Evolutionary conservation across 92 coral and sea anemone species (phyloP).

Genomic region (Porites rus): DNA sequence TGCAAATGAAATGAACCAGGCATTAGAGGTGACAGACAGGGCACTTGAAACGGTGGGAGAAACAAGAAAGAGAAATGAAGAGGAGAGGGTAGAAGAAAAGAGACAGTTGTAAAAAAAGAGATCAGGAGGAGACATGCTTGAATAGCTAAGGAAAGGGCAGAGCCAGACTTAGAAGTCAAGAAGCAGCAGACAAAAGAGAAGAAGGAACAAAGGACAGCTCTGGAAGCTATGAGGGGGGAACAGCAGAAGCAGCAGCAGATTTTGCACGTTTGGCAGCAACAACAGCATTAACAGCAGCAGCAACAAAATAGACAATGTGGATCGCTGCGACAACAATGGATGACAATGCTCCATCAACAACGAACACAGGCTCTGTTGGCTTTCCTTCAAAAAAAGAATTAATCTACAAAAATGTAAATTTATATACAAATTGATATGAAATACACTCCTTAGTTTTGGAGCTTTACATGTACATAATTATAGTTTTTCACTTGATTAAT

Average conservation of each 20-base stretch:
- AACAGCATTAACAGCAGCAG: conserved; percentile 33
- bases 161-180: too few relatives aligned
- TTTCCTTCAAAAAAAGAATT: not conserved
- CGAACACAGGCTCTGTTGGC: not conserved
- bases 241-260: not conserved
- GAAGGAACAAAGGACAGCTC: too few relatives aligned
- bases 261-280: conserved; percentile 5
- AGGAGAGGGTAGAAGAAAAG: not conserved
- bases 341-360: conserved; percentile 9
- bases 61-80: too few relatives aligned
- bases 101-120: not conserved
- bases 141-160: too few relatives aligned
- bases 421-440: not conserved
- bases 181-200: too few relatives aligned
- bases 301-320: conserved; percentile 18
- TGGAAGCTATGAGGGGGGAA: too few relatives aligned
- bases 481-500: too few relatives aligned
- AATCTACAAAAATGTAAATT: too few relatives aligned
- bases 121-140: too few relatives aligned
- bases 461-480: too few relatives aligned
- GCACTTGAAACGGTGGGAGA: not conserved
- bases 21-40: conserved; percentile 15
- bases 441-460: too few relatives aligned
- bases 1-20: conserved; percentile 9
- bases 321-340: conserved; percentile 15